Base-by-base conservation (phyloP, 2,113 vertebrate genomes). In the Gymnarchus niloticus region DNA sequence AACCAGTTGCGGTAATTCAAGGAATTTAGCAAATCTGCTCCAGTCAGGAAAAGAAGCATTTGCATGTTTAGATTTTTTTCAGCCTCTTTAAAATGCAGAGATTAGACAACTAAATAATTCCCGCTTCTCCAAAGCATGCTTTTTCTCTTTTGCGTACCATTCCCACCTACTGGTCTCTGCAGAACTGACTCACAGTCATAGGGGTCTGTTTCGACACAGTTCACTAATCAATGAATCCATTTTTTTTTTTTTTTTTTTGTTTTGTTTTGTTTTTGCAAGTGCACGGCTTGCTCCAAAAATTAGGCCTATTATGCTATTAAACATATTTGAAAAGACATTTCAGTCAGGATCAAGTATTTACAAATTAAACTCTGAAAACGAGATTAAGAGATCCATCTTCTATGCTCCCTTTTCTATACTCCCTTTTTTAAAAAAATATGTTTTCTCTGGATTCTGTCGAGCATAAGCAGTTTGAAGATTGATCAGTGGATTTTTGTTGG, bases 61-160 rank as follows among this genome's bases (percentile, higher is more conserved):
- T 89, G 81, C 49, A 83, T 56, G 61, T 33, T 86, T 77, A 6
- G 51, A 14, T 85, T 82, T 85, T 61, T 84, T 84, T 73, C 88
- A 73, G 25, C 19, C n/a, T 65, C 25, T 65, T 48, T 84, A 33
- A 84, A 84, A 69, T 84, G 12, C 25, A 69, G 51, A 19, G 25
- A 33, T n/a, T 69, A 49, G 46, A 19, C 10, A 10, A 56, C 25
- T 83, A 33, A 56, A 56, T 44, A 57, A 46, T 44, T 83, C 17
- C 21, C 44, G 37, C 82, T 56, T 83, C 56, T 83, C 33, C 37
- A 23, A 7, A 59, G 37, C 37, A 7, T 14, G 12, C 25, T 56
- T 44, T 41, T 44, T 28, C 19, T 2, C 37, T n/a, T 83, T 59
- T 21, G 12, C 23, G 57, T 44, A n/a, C 56, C 9, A 56, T 23